Conservation (phyloP, 2,888 invertebrate genomes). For the Vesta saturnalis region DNA sequence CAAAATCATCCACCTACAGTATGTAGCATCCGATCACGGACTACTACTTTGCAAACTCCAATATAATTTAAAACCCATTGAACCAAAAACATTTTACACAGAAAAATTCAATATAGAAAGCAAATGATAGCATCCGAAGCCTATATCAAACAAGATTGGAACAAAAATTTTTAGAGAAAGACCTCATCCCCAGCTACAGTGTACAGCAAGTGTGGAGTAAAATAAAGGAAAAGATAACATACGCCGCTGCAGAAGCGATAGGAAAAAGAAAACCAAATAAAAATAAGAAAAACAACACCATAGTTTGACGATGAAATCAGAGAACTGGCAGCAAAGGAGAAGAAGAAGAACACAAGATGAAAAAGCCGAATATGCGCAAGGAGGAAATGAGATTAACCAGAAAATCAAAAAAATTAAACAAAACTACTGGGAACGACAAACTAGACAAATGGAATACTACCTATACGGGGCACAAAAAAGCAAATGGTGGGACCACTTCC, state of each 20-base stretch:
- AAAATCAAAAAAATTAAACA: not conserved
- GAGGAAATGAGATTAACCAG: too few relatives aligned
- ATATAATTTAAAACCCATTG: not conserved
- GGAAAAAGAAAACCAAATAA: too few relatives aligned
- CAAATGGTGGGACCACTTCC: too few relatives aligned
- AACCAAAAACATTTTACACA: not conserved
- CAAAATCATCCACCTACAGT: not conserved
- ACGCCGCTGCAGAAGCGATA: not conserved
- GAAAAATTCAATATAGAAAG: constrained; percentile 7
- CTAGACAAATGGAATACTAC: not conserved
- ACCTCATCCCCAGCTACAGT: not conserved
- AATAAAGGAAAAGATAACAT: not conserved
- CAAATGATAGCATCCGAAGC: not conserved
- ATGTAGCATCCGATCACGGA: not conserved
- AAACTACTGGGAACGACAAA: not conserved
- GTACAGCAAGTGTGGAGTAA: not conserved
- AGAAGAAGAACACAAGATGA: not conserved
- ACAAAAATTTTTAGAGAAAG: not conserved
- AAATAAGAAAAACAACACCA: not conserved
- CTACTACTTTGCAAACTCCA: not conserved
- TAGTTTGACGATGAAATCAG: not conserved
- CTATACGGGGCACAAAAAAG: not conserved
- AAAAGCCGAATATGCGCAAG: too few relatives aligned
- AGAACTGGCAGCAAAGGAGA: not conserved
- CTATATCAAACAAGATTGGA: not conserved